Conservation (phyloP, 2,888 invertebrate species). For the Parochlus steinenii region DNA sequence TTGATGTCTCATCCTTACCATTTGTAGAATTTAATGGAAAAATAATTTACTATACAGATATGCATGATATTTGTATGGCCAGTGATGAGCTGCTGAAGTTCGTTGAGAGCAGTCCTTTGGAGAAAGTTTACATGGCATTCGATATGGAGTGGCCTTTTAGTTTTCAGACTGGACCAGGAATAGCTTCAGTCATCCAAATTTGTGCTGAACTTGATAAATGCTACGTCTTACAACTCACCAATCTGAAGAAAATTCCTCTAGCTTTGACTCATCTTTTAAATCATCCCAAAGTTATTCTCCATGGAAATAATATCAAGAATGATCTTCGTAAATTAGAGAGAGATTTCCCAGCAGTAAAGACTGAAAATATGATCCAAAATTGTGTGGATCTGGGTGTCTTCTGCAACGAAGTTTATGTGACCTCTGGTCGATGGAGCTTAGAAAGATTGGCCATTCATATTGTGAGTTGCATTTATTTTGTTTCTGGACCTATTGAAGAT, state of each 20-base stretch:
- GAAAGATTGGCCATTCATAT: conserved; percentile 37
- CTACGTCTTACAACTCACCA: conserved; percentile 38
- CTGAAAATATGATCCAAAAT: conserved; percentile 35
- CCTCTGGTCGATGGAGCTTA: conserved; percentile 41
- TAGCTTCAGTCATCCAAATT: conserved; percentile 43
- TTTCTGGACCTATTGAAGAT: conserved; percentile 11
- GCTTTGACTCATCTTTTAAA: conserved; percentile 35
- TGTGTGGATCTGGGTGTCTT: conserved; percentile 40
- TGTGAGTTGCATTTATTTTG: conserved; percentile 23
- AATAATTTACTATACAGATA: conserved; percentile 25
- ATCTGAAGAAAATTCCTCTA: conserved; percentile 38
- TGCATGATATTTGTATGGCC: conserved; percentile 30
- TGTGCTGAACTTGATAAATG: conserved; percentile 36
- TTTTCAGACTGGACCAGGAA: conserved; percentile 40
- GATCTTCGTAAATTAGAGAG: conserved; percentile 43
- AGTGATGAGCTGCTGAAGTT: conserved; percentile 32
- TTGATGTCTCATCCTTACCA: conserved; percentile 15
- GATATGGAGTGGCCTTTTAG: conserved; percentile 51
- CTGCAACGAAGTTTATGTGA: conserved; percentile 35
- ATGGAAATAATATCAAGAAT: conserved; percentile 46
- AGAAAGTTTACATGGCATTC: conserved; percentile 38
- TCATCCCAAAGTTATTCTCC: conserved; percentile 39
- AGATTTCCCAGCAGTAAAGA: conserved; percentile 40
- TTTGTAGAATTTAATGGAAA: conserved; percentile 23
- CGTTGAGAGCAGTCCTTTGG: conserved; percentile 22